Evolutionary conservation across 2,888 invertebrate genomes (phyloP), one percentile per base, ranked within the genome.

Genomic region (Mesoligia furuncula): DNA sequence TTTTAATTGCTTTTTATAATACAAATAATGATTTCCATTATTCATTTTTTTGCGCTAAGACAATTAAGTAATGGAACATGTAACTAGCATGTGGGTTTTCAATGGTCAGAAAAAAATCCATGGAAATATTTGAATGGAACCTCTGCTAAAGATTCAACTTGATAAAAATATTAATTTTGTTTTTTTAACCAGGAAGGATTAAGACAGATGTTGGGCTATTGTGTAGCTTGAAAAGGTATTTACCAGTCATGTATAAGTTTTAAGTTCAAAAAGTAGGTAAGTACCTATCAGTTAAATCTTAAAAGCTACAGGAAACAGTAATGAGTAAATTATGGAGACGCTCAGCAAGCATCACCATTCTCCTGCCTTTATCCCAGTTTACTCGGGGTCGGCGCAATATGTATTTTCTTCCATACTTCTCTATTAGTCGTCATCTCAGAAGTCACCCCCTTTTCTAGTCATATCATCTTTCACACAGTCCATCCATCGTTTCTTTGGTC

Each of bases 1-100:
- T 79, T 79, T 81, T 81, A 87, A 87, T 85, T 80, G 78, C 75
- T 87, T 76, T 83, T 80, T 74, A 76, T 81, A 67, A 31, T 76
- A 84, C 75, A 84, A 72, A 73, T 81, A 79, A 88, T 83, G 27
- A 69, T 74, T 74, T 70, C 73, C 54, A 79, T 81, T 81, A 84
- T 84, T 83, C 39, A 73, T 81, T 79, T 88, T 39, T 88, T 88
- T 87, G 76, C 51, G 20, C 2, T 59, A 62, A 85, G 73, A 80
- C 79, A 74, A 88, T 85, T 76, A 80, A 73, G 75, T 81, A 79
- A 81, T 81, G 36, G 77, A 62, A 78, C 77, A 65, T 67, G 59
- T 81, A 78, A 84, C 77, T 59, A 64, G 65, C 57, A 70, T 71
- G 85, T 80, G 82, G 81, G 77, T 31, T 54, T 75, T 84, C 85